These are phyloP conservation scores for Luidia sarsii DNA, from an alignment of 53 echinoderm and acorn worm species.

Conservation along the genomic window DNA sequence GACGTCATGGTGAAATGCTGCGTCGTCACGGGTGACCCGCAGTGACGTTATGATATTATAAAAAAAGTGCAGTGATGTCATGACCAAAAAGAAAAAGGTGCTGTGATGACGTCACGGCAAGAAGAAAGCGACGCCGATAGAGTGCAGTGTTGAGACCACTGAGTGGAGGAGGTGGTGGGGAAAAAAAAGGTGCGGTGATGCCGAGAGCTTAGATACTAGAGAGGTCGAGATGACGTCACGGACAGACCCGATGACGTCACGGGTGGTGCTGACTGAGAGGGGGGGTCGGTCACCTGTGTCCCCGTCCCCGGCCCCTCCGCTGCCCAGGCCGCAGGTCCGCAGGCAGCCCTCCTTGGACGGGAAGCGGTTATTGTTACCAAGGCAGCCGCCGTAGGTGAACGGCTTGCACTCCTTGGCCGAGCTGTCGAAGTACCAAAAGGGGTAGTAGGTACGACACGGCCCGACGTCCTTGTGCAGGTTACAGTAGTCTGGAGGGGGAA, in stretches of 20 bases:
- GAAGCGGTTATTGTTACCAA: constrained; percentile 89
- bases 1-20: background rate
- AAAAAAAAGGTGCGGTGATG: too few species aligned
- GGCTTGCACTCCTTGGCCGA: constrained; percentile 70
- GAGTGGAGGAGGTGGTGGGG: too few species aligned
- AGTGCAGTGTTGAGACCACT: too few species aligned
- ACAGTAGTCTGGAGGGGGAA: constrained; percentile 63
- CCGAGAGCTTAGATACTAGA: background rate
- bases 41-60: background rate
- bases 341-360: constrained; percentile 84
- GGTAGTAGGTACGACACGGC: constrained; percentile 75
- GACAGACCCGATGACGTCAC: constrained; percentile 29
- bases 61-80: background rate
- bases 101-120: too few species aligned
- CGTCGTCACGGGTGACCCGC: too few species aligned
- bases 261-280: constrained; percentile 6
- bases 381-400: constrained; percentile 96
- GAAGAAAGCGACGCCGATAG: too few species aligned
- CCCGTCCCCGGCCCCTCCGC: constrained; percentile 45
- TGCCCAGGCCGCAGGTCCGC: constrained; percentile 80
- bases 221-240: background rate
- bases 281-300: too few species aligned
- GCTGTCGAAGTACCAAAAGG: constrained; percentile 81
- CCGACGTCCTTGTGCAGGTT: constrained; percentile 80
- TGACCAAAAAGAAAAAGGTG: background rate